Base-by-base conservation (phyloP, 2,888 invertebrate species). In the Coremacera marginata region DNA sequence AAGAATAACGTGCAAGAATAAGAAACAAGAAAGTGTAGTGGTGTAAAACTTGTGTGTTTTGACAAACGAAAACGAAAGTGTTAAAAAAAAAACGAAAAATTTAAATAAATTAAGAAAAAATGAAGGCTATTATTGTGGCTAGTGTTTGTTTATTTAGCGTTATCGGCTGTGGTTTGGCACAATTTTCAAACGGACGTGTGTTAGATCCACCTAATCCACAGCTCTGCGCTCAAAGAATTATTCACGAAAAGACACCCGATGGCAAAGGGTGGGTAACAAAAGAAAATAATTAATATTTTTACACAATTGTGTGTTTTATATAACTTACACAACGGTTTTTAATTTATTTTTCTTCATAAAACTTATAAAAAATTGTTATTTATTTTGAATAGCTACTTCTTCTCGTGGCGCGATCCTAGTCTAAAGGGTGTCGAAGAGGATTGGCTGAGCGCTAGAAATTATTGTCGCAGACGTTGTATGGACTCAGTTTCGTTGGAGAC, bases 381-480 rank as follows among this genome's bases (percentile, higher is more conserved):
- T 31, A 19, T 63, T 72, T 49, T 31, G 27, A 25, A 63, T 86
- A 95, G 95, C 70, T 96, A 96, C 89, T 95, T 95, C 91, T 96
- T 95, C 91, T 95, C 95, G 60, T 96, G 96, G 96, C 93, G 94
- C 78, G 95, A 96, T 86, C 94, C 93, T 5, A 92, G 93, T 27
- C 92, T 94, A 49, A 92, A 92, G 80, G 93, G 93, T 31, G 93
- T 94, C 68, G 95, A 96, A 88, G 92, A 94, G 83, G 95, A 96
- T 90, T 96, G 96, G 96, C 89, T 96, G 81, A 94, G 93, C 67
- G 95, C 94, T 27, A 92, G 96, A 85, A 96, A 96, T 89, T 95
- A 93, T 90, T 96, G 96, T 90, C 92, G 96, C 79, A 93, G 95
- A 90, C 93, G 95, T 78, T 96, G 96, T 89, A 96, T 96, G 96